Base-by-base conservation (phyloP, 2,888 invertebrate species). In the Epinotia demarniana region DNA sequence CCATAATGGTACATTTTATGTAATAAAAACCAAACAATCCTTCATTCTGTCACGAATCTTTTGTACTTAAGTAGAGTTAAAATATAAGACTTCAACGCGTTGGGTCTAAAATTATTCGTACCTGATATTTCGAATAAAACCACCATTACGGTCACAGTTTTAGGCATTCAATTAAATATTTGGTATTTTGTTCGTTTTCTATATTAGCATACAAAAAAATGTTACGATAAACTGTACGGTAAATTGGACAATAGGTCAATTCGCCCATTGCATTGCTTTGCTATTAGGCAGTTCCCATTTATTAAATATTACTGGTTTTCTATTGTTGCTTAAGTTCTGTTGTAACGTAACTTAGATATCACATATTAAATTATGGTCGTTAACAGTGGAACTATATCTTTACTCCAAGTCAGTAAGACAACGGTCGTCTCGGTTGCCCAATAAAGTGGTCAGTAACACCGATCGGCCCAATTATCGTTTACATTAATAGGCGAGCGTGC, bases 381-480 rank as follows among this genome's bases (percentile, higher is more conserved):
- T 49, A 49, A 49, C 16, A 49, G 16, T 19, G 8, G 12, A 57
- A 43, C 13, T 43, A 57, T 60, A 19, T n/a, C 18, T 60, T 69
- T 46, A 27, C 13, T 39, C 46, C 46, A 69, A 58, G 60, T 69
- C 23, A 16, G 57, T 43, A 43, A 69, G 58, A 69, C 68, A 69
- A 58, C 68, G 69, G 69, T 60, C 58, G 69, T 69, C 60, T 58
- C 46, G 58, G 18, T 23, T 43, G 43, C 43, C 61, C 46, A 53
- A 87, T 87, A 85, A 88, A 85, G 78, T 84, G 85, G 85, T 83
- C 87, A 85, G 84, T 87, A 82, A 86, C 86, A 85, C 83, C 81
- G 77, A 77, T 89, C 90, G 87, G 89, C 92, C 92, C 92, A 93
- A 92, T 92, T 92, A 84, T 79, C 81, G 84, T 85, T 87, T 90